These are phyloP conservation scores for Sebastes alutus DNA, from an alignment of 2,797 vertebrate genomes.

Conservation along the genomic window DNA sequence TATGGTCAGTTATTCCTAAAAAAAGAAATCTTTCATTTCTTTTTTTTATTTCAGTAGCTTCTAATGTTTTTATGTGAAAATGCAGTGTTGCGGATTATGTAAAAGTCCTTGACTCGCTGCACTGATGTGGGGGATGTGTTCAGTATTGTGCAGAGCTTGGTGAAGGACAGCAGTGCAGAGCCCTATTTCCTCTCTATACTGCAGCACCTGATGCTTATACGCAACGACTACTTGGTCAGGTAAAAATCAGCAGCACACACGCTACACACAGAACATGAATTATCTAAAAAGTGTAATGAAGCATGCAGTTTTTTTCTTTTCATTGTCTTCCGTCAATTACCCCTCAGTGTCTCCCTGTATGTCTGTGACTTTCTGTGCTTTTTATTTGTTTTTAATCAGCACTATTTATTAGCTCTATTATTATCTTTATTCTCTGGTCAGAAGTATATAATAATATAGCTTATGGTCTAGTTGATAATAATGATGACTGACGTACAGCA, in stretches of 20 bases:
- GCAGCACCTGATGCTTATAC: conserved; percentile 94
- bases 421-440: background rate
- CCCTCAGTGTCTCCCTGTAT: background rate
- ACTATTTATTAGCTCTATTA: background rate
- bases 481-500: background rate
- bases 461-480: background rate
- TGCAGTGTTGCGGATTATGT: conserved; percentile 17
- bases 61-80: conserved; percentile 9
- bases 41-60: conserved; percentile 9
- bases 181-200: conserved; percentile 94
- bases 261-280: background rate
- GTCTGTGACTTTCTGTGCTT: background rate
- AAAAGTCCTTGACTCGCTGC: conserved; percentile 84
- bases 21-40: background rate
- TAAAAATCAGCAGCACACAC: conserved; percentile 71
- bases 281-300: background rate
- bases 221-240: conserved; percentile 94
- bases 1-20: background rate
- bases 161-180: conserved; percentile 92
- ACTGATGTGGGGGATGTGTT: conserved; percentile 95
- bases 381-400: background rate
- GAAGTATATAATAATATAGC: background rate
- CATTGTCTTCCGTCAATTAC: background rate
- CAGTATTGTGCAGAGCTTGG: conserved; percentile 88
- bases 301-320: background rate